phyloP scores from a whole-genome alignment of 1,140 invertebrate genomes.

The Mya arenaria region DNA sequence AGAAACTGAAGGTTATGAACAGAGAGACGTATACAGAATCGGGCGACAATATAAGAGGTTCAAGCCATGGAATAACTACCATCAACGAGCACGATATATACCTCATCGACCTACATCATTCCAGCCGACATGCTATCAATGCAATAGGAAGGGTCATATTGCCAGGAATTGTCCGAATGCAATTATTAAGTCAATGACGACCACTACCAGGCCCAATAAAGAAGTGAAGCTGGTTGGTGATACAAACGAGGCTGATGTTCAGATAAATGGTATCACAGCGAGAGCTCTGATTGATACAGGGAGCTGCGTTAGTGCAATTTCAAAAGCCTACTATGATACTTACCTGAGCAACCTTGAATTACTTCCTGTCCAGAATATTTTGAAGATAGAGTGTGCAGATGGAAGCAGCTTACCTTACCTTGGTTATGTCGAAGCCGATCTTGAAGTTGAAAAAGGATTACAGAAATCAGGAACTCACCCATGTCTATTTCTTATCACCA shows the following conservation, averaged over 20 bases:
- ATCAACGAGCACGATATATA: neutral
- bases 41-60: neutral
- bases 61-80: neutral
- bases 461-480: slow-evolving; percentile 4
- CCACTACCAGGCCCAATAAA: neutral
- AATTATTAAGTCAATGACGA: neutral
- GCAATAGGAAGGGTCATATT: slow-evolving; percentile 12
- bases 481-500: slow-evolving; percentile 34
- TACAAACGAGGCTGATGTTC: slow-evolving; percentile 7
- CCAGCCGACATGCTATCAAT: neutral
- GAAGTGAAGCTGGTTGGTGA: slow-evolving; percentile 21
- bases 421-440: slow-evolving; percentile 46
- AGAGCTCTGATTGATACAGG: slow-evolving; percentile 15
- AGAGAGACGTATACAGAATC: neutral
- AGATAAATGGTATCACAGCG: slow-evolving; percentile 8
- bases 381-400: slow-evolving; percentile 55
- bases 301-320: slow-evolving; percentile 15
- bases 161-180: slow-evolving; percentile 30
- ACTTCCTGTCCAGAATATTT: neutral
- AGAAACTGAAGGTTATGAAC: neutral
- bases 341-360: neutral
- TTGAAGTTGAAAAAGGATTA: neutral
- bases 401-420: slow-evolving; percentile 42
- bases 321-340: slow-evolving; percentile 1
- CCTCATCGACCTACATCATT: neutral